Conservation (phyloP, 1,140 invertebrate species). For the Cecropterus lyciades region DNA sequence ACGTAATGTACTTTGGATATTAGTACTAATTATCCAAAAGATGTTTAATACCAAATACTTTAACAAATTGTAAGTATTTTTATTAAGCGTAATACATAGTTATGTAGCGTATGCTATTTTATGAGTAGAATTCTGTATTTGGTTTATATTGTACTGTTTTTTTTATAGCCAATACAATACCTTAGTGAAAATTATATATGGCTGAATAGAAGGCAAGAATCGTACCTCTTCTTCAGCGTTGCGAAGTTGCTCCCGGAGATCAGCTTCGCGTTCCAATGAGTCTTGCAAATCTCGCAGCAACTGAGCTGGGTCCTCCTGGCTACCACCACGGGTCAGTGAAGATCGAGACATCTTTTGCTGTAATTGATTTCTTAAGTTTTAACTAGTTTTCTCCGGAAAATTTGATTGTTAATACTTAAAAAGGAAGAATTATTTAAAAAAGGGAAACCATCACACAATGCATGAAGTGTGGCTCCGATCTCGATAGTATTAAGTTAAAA, state of each 20-base stretch:
- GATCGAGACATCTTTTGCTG: constrained; percentile 87
- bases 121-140: neutral
- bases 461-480: too few species aligned
- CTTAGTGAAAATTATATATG: neutral
- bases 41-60: too few species aligned
- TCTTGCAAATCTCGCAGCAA: constrained; percentile 94
- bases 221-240: constrained; percentile 94
- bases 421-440: too few species aligned
- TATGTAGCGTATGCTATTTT: neutral
- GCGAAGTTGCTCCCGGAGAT: constrained; percentile 94
- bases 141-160: neutral
- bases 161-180: neutral
- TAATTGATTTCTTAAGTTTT: neutral
- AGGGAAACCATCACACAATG: too few species aligned
- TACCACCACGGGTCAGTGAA: constrained; percentile 89
- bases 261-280: constrained; percentile 95
- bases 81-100: neutral
- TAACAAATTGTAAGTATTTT: neutral
- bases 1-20: too few species aligned
- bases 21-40: too few species aligned
- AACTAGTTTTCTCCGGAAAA: too few species aligned
- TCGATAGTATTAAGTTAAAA: too few species aligned
- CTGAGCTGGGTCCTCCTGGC: constrained; percentile 91
- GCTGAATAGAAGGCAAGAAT: neutral
- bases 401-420: too few species aligned